Evolutionary conservation across 30 jellyfish, hydroid and myxozoan genomes (phyloP), one percentile per base, ranked within the genome.

Genomic region (Aurelia sp.): DNA sequence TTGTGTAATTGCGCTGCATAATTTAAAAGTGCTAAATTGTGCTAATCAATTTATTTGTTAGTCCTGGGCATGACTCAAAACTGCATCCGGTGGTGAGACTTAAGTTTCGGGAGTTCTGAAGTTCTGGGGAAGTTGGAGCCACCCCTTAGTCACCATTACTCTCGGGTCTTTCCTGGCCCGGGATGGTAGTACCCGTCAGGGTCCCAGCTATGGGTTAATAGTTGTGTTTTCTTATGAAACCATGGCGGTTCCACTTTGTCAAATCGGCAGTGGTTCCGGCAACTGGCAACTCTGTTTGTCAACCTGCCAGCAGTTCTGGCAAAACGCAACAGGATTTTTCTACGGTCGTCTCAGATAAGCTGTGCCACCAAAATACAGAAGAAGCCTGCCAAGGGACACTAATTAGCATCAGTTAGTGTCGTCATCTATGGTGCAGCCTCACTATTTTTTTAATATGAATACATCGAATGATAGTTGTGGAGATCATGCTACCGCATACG

Each of bases 291-390:
- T 71, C 82, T 85, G 84, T 63, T 66, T 73, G 95, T 75, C 89
- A 74, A 75, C 95, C 62, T 47, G 83, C 53, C 84, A 76, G 62
- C 96, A 48, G 82, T 69, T 60, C 90, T 76, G 90, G 85, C 96
- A 86, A 86, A 64, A 27, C 37, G 86, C 90, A 86, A 77, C 86
- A 77, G 80, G 71, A 64, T 78, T 66, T 62, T 58, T 53, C 52
- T 65, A 64, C 78, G 76, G 86, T 71, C 78, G 96, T 86, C 90
- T 62, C 90, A 74, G 86, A 86, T 86, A n/a, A n/a, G 91, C 90
- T 74, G 77, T 76, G 96, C 86, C 96, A 81, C 96, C 65, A 81
- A 66, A 9, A 62, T 20, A 86, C 80, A 27, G 80, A 62, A 69
- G 65, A 20, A 9, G 76, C 67, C 90, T 86, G 91, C 96, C 90